Evolutionary conservation across 1,140 invertebrate species (phyloP), one percentile per base, ranked within the genome.

Genomic region (Pararge aegeria): DNA sequence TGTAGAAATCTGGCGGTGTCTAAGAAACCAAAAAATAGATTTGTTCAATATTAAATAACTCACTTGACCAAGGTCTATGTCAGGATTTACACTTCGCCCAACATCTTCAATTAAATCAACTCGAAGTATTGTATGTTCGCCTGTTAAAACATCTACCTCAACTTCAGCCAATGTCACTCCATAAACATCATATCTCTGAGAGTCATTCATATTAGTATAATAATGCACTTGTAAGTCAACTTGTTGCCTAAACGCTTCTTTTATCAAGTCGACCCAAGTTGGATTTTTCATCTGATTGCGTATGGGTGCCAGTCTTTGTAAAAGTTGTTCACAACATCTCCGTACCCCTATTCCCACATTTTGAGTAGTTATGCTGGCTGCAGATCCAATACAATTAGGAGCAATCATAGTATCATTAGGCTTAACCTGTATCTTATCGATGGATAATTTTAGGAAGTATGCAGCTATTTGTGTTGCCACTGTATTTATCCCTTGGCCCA

Each of bases 31-130:
- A 24, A 24, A 24, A 24, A 24, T 24, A 24, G 92, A 71, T 94
- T 93, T 18, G 95, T 96, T 4, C 96, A 30, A 30, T 30, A 30
- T 7, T 5, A 30, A 30, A 30, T 10, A 30, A 30, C 62, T 73
- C 53, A 93, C 81, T 86, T 98, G 96, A n/a, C 96, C 96, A 49
- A 97, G 84, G 80, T 98, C 96, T 30, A 97, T 87, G 67, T 92
- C 80, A 0, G 95, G 95, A 83, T 91, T 96, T 27, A 96, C 71
- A 83, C 94, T 95, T 55, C 92, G 84, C 0, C 95, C 95, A 7
- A 92, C 91, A 80, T 97, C 96, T 87, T 96, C 93, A 18, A 95
- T 73, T 51, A 97, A 79, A 86, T 96, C 95, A 0, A 95, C 94
- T 65, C 95, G 91, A 9, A 86, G 82, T 9, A 95, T 81, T 61